Evolutionary conservation across 2,797 vertebrate genomes (phyloP), one percentile per base, ranked within the genome.

Genomic region (Monodelphis domestica): DNA sequence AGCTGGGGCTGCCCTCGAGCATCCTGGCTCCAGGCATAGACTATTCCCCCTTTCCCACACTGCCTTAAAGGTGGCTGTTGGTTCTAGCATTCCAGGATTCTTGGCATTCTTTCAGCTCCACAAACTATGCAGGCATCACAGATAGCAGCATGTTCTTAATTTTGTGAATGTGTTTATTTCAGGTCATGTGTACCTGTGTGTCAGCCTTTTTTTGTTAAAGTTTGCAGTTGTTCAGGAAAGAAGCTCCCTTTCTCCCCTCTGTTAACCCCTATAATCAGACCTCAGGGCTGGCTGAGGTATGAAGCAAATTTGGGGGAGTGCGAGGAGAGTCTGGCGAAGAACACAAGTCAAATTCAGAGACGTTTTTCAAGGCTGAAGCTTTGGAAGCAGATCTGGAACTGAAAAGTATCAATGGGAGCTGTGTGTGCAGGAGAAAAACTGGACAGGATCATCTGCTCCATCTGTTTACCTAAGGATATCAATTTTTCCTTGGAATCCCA

Each of bases 381-480:
- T 95, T 55, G 56, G 88, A 94, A 94, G 53, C 5, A 55, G 89
- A 63, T 55, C 53, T 54, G 21, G 63, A 91, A 89, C 92, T 53
- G 51, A 93, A 95, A 91, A 56, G 54, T 88, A 50, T 97, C 93
- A 94, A 2, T 91, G 93, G 90, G 94, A 28, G 26, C 95, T 91
- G 51, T 96, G 92, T 94, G 15, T 92, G 26, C 89, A 89, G 89
- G 57, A 91, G 53, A 38, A 30, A 9, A 45, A 89, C 29, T 93
- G 55, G 7, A 70, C 26, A 52, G 59, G 89, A 59, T 26, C 53
- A 53, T 84, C 91, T 88, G 33, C 28, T 56, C 50, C 2, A 30
- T 45, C 92, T 93, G 56, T 87, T 90, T 26, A 89, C 50, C 29
- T 90, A 94, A 91, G 88, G 90, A 90, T 56, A 56, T 9, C 91